phyloP scores from a whole-genome alignment of 2,888 invertebrate genomes.

The Venusia cambrica region DNA sequence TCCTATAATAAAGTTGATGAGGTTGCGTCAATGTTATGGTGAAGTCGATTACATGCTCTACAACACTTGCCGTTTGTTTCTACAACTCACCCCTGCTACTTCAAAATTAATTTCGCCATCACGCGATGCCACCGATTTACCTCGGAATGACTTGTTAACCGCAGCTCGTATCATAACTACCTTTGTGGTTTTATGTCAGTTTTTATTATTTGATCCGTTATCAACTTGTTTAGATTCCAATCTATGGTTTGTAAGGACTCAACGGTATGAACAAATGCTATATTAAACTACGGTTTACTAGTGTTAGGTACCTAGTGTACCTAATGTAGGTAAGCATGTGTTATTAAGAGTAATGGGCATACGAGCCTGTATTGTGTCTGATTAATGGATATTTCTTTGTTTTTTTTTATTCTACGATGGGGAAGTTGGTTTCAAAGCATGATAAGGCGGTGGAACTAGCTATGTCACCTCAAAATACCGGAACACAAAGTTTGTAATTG shows the following conservation, averaged over 20 bases:
- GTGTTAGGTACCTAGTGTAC: too few relatives aligned
- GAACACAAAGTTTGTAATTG: too few relatives aligned
- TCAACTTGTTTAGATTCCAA: slow-evolving; percentile 49
- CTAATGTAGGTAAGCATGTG: too few relatives aligned
- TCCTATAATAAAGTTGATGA: too few relatives aligned
- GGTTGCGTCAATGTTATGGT: too few relatives aligned
- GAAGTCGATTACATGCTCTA: background rate
- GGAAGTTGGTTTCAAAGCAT: too few relatives aligned
- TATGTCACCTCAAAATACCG: too few relatives aligned
- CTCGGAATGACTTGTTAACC: slow-evolving; percentile 61
- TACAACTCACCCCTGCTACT: slow-evolving; percentile 15
- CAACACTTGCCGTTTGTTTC: slow-evolving; percentile 14
- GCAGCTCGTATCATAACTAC: slow-evolving; percentile 49
- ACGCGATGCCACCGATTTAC: slow-evolving; percentile 68
- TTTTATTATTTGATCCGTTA: slow-evolving; percentile 54
- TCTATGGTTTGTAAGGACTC: slow-evolving; percentile 40
- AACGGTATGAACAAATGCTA: slow-evolving; percentile 32
- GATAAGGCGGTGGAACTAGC: too few relatives aligned
- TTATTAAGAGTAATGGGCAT: too few relatives aligned
- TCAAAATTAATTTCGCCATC: slow-evolving; percentile 67
- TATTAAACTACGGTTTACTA: slow-evolving; percentile 12
- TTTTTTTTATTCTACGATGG: too few relatives aligned
- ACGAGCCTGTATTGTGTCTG: too few relatives aligned
- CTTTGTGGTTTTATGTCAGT: slow-evolving; percentile 59
- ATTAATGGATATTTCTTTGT: too few relatives aligned